Conservation (phyloP, 1,140 invertebrate genomes). For the Neodiprion virginianus region DNA sequence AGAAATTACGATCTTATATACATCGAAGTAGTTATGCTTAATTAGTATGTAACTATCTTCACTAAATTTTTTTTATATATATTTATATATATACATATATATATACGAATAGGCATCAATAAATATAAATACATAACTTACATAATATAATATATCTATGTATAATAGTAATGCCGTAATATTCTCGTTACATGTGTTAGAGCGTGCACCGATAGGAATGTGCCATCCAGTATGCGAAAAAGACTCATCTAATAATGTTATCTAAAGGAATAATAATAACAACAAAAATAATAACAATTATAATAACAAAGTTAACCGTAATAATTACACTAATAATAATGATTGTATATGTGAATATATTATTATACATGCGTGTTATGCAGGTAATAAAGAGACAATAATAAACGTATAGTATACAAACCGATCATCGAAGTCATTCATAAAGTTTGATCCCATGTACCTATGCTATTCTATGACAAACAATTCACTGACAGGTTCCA, state of each 20-base stretch:
- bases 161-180: not conserved
- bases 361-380: not conserved
- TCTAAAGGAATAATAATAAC: constrained; percentile 19
- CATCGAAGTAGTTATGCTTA: too few species aligned
- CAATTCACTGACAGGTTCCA: too few species aligned
- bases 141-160: not conserved
- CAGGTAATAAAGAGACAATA: not conserved
- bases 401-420: too few species aligned
- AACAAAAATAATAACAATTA: not conserved
- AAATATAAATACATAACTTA: too few species aligned
- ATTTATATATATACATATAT: too few species aligned
- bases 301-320: not conserved
- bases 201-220: constrained; percentile 49
- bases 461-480: too few species aligned
- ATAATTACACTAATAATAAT: not conserved
- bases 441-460: too few species aligned
- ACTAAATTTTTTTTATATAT: too few species aligned
- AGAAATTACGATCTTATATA: too few species aligned
- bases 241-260: constrained; percentile 34
- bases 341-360: not conserved
- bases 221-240: constrained; percentile 42
- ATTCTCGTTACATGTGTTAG: constrained; percentile 31
- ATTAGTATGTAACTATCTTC: too few species aligned
- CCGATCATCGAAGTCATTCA: too few species aligned
- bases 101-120: too few species aligned